Conservation (phyloP, 1,140 invertebrate genomes). For the Charaxes varanes region DNA sequence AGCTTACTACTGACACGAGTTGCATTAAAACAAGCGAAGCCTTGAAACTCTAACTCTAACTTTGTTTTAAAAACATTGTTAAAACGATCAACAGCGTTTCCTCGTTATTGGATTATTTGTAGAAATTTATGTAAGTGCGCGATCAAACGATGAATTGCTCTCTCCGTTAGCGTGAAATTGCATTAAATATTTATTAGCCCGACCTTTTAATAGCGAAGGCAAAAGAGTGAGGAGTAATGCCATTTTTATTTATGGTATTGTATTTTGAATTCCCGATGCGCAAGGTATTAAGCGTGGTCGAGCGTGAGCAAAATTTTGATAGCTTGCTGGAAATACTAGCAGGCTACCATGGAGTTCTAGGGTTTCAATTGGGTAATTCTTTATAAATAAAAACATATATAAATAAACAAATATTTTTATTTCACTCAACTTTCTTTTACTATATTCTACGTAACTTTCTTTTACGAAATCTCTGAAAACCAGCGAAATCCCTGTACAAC, state of each 20-base stretch:
- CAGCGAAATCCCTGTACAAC: too few species aligned
- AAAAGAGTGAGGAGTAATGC: constrained; percentile 17
- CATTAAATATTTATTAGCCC: constrained; percentile 57
- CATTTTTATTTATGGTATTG: constrained; percentile 13
- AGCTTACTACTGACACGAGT: too few species aligned
- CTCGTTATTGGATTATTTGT: constrained; percentile 13
- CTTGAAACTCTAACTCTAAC: too few species aligned
- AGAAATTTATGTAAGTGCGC: constrained; percentile 23
- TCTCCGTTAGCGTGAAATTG: constrained; percentile 40
- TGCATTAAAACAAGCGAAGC: too few species aligned
- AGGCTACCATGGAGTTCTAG: too few species aligned
- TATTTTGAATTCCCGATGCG: constrained; percentile 1
- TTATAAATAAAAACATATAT: too few species aligned
- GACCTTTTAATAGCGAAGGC: constrained; percentile 51
- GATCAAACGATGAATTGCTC: constrained; percentile 30
- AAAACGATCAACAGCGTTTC: constrained; percentile 5
- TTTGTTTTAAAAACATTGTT: too few species aligned
- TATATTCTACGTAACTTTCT: too few species aligned
- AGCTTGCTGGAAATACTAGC: background rate
- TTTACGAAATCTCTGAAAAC: too few species aligned
- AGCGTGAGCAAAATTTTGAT: background rate
- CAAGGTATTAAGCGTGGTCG: background rate
- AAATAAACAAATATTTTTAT: too few species aligned
- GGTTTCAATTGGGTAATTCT: too few species aligned
- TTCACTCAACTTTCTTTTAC: too few species aligned